Evolutionary conservation across 1,140 invertebrate genomes (phyloP).

Genomic region (Drosophila subobscura): DNA sequence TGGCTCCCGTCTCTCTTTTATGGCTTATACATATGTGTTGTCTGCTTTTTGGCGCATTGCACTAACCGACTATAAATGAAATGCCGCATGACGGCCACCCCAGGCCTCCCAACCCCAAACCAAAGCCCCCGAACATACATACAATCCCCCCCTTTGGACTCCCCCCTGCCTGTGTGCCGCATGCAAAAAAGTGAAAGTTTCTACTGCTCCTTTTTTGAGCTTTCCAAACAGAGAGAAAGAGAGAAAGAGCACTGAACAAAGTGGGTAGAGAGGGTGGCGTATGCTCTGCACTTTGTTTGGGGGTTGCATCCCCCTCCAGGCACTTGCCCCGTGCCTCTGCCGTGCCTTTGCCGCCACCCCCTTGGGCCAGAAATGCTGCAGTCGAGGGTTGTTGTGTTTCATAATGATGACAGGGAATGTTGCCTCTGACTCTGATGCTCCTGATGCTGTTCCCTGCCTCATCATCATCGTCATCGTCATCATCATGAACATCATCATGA

Average conservation of each 20-base stretch:
- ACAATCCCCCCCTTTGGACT: slow-evolving; percentile 3
- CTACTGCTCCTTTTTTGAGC: slow-evolving; percentile 60
- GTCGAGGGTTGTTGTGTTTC: slow-evolving; percentile 74
- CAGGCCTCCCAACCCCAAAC: background rate
- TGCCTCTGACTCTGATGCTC: slow-evolving; percentile 33
- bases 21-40: slow-evolving; percentile 52
- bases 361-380: slow-evolving; percentile 56
- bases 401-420: slow-evolving; percentile 66
- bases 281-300: slow-evolving; percentile 63
- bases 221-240: slow-evolving; percentile 1
- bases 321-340: background rate
- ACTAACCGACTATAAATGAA: slow-evolving; percentile 65
- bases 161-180: slow-evolving; percentile 12
- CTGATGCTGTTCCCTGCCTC: slow-evolving; percentile 51
- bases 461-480: slow-evolving; percentile 20
- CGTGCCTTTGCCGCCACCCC: slow-evolving; percentile 13
- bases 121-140: background rate
- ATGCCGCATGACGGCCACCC: slow-evolving; percentile 70
- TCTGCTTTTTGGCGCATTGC: slow-evolving; percentile 78
- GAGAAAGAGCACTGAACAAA: background rate
- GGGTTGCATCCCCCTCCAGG: slow-evolving; percentile 19
- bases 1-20: slow-evolving; percentile 27
- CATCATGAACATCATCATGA: slow-evolving; percentile 28
- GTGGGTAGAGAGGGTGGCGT: slow-evolving; percentile 19
- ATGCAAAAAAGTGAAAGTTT: slow-evolving; percentile 81